phyloP scores from a whole-genome alignment of 2,113 vertebrate genomes.

The Ovibos moschatus region DNA sequence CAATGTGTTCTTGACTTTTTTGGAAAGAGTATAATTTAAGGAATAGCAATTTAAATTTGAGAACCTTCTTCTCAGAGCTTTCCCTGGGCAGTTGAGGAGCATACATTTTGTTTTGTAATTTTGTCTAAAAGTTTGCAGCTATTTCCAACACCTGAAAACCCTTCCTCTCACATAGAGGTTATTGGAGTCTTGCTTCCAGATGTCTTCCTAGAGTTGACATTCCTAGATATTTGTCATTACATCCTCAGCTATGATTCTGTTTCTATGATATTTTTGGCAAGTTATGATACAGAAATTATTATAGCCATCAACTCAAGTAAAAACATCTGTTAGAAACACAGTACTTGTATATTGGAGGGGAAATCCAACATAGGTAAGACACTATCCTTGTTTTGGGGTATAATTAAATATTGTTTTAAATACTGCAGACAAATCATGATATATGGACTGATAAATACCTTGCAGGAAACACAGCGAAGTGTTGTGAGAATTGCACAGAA shows the following conservation, averaged over 20 bases:
- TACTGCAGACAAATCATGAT: not conserved
- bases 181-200: not conserved
- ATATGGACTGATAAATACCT: not conserved
- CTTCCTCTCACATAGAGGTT: not conserved
- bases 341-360: not conserved
- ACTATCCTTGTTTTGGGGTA: not conserved
- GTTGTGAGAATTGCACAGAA: not conserved
- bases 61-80: not conserved
- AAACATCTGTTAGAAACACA: not conserved
- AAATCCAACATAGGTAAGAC: not conserved
- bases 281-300: not conserved
- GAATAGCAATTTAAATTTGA: not conserved
- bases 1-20: not conserved
- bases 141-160: not conserved
- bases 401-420: not conserved
- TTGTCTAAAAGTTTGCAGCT: not conserved
- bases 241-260: not conserved
- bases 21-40: not conserved
- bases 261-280: constrained; percentile 12
- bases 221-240: not conserved
- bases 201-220: not conserved
- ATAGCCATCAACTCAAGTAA: not conserved
- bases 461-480: not conserved
- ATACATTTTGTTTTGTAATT: not conserved
- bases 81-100: not conserved